phyloP scores from a whole-genome alignment of 2,888 invertebrate genomes.

The Leptura quadrifasciata region DNA sequence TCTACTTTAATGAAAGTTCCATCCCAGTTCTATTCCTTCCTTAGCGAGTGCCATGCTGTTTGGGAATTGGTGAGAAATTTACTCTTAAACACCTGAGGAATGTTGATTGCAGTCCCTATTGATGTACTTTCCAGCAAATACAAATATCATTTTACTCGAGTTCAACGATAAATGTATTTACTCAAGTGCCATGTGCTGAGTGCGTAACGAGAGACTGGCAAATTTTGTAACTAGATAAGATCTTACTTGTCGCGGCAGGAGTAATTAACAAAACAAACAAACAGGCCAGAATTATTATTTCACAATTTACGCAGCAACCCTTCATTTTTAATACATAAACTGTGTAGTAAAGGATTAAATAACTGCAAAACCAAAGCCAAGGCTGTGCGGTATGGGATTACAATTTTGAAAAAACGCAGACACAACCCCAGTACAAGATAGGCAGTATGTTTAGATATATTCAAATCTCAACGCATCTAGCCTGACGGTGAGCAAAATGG shows the following conservation, averaged over 20 bases:
- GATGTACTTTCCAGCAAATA: constrained; percentile 27
- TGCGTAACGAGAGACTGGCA: background rate
- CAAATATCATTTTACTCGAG: constrained; percentile 25
- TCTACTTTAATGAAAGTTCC: constrained; percentile 35
- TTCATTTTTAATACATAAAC: background rate
- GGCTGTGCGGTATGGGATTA: no score
- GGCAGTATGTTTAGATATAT: no score
- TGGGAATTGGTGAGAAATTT: constrained; percentile 43
- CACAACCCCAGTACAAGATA: no score
- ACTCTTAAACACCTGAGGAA: constrained; percentile 51
- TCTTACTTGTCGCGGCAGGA: background rate
- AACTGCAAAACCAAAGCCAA: no score
- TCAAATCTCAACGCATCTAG: no score
- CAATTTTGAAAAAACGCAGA: no score
- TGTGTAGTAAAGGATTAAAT: no score
- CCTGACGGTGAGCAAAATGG: no score
- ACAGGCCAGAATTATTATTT: background rate
- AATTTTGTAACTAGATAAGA: background rate
- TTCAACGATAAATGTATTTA: constrained; percentile 15
- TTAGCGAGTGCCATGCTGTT: background rate
- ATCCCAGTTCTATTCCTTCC: background rate
- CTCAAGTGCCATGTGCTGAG: background rate
- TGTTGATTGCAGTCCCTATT: constrained; percentile 46
- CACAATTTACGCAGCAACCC: background rate
- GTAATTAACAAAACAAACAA: background rate